Evolutionary conservation across 2,888 invertebrate species (phyloP), one percentile per base, ranked within the genome.

Genomic region (Heteromyza rotundicornis): DNA sequence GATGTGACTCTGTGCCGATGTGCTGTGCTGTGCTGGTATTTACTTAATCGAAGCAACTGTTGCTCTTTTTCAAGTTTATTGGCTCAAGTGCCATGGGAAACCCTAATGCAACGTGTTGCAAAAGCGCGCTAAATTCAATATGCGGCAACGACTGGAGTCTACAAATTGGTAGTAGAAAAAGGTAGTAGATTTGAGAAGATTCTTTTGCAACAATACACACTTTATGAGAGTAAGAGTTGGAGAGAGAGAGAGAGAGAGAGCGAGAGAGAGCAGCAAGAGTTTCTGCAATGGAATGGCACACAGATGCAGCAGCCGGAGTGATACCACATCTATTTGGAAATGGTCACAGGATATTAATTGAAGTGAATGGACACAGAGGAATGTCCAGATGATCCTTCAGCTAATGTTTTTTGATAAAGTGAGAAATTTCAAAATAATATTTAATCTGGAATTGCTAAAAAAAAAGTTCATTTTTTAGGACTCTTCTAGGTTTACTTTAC

Each of bases 41-140:
- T 32, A 32, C 32, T 40, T 40, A 40, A 64, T 66, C 68, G 70
- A 70, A 71, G 76, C 78, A 78, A 78, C 78, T 78, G 79, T 78
- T 78, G 78, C 78, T 78, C 78, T 74, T 77, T 77, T 73, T 73
- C 73, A 73, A 77, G 76, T 77, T 76, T 74, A 75, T 73, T 75
- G 76, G 73, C 75, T 77, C 75, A 72, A 73, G 75, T 73, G 75
- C 71, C 74, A 74, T 72, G 71, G 74, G 71, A 72, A 71, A 71
- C 17, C 3, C 47, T 5, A 47, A 47, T 14, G 19, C 47, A 47
- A 47, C 47, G 47, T 47, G 47, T 47, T 47, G 47, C 47, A 47
- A 47, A 47, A 14, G 47, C 47, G 47, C 47, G 47, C 47, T 47
- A 47, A 47, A 7, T 40, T 40, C 3, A n/a, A n/a, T 32, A 12